phyloP scores from a whole-genome alignment of 2,888 invertebrate genomes.

The Drosophila neotestacea region DNA sequence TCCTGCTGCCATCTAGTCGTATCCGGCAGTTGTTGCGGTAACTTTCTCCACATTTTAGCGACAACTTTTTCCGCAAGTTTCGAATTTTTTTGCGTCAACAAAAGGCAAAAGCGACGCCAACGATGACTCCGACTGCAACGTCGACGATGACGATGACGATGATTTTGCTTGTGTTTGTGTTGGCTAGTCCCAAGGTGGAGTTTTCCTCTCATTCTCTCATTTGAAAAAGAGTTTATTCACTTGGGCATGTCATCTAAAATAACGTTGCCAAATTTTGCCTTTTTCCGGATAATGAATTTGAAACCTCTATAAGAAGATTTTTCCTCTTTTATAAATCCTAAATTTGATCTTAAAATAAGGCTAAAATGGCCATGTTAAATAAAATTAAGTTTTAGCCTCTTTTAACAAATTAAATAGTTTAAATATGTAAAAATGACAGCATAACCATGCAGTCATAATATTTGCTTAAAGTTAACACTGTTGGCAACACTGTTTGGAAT shows the following conservation, averaged over 20 bases:
- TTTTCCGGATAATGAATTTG: too few species aligned
- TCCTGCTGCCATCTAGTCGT: constrained; percentile 33
- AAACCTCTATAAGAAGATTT: too few species aligned
- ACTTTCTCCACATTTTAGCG: constrained; percentile 80
- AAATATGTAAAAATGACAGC: too few species aligned
- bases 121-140: constrained; percentile 40
- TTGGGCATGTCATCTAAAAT: constrained; percentile 22
- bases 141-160: constrained; percentile 34
- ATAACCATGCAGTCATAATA: too few species aligned
- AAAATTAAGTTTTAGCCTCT: too few species aligned
- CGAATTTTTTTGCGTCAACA: constrained; percentile 77
- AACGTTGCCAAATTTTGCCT: constrained; percentile 12
- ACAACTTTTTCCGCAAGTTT: constrained; percentile 79
- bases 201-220: background rate
- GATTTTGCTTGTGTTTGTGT: constrained; percentile 71
- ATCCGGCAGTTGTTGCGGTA: constrained; percentile 65
- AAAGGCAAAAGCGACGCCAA: constrained; percentile 71
- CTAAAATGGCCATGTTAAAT: too few species aligned
- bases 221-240: constrained; percentile 25
- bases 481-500: too few species aligned
- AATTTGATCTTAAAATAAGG: too few species aligned
- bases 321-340: too few species aligned
- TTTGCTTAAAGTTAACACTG: too few species aligned
- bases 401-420: too few species aligned
- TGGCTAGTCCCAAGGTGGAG: constrained; percentile 70